phyloP scores from a whole-genome alignment of 2,888 invertebrate genomes.

The Cryptops parisi region DNA sequence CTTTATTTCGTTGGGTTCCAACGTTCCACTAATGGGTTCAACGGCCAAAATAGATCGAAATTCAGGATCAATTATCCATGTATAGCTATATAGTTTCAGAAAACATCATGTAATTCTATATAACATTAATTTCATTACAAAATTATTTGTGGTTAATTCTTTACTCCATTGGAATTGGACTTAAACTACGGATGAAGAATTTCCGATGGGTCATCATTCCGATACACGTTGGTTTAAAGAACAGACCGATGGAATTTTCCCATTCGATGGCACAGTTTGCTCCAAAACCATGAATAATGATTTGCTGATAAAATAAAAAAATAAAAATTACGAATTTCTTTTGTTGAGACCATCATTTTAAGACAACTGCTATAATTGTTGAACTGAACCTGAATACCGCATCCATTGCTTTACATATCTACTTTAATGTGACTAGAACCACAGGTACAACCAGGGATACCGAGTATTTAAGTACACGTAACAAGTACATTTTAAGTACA shows the following conservation, averaged over 20 bases:
- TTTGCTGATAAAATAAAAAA: background rate
- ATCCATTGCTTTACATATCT: too few species aligned
- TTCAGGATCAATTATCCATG: background rate
- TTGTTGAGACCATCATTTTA: too few species aligned
- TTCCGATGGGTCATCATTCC: background rate
- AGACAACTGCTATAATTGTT: too few species aligned
- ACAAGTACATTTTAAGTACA: too few species aligned
- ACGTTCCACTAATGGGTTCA: background rate
- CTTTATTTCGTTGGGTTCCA: background rate
- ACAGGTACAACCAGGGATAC: too few species aligned
- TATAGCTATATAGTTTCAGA: background rate
- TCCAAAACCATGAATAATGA: background rate
- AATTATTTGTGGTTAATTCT: background rate
- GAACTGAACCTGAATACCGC: too few species aligned
- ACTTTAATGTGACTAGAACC: too few species aligned
- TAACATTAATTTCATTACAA: background rate
- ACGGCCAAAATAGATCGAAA: background rate
- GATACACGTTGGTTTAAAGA: constrained; percentile 1
- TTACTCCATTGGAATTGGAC: background rate
- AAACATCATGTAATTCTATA: background rate
- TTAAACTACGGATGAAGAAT: background rate
- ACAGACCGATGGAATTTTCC: background rate
- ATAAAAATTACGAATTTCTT: too few species aligned
- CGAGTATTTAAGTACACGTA: too few species aligned
- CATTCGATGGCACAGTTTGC: background rate